Evolutionary conservation across 2,888 invertebrate species (phyloP), one percentile per base, ranked within the genome.

Genomic region (Sarcophaga variegata): DNA sequence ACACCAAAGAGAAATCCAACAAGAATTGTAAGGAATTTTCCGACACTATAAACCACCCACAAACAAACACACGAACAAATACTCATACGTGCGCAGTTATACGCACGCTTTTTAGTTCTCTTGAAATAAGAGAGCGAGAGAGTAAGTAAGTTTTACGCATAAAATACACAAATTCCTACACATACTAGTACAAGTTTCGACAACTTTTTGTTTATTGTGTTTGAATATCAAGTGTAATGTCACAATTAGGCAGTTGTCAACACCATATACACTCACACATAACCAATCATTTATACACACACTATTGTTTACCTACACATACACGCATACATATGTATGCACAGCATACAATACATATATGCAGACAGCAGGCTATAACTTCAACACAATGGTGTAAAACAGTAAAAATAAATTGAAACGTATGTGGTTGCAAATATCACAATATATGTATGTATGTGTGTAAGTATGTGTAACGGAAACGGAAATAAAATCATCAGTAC

Each of bases 181-280:
- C 20, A 37, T 45, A 62, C 25, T 2, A 20, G 47, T 37, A 37
- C 64, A 67, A 20, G 14, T 37, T 45, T 17, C 17, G 17, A 14
- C 54, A 54, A 54, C 17, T 54, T 17, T 14, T 54, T 54, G 60
- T 64, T 47, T 71, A 62, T 54, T 63, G 47, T 72, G 69, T 45
- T 66, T 67, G 62, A 69, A 69, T 77, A 81, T 84, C 84, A 87
- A 84, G 81, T 84, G 81, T 84, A 87, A 81, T 84, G 84, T 87
- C 81, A 84, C 74, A 81, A 79, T 81, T 70, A 84, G 83, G 81
- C 84, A 84, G 70, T 79, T 87, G 62, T 77, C 72, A 83, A 80
- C 74, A 70, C 63, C 67, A 80, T 45, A 62, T 59, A 62, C 60
- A 59, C 20, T 25, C 70, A 66, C 54, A 59, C 17, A 71, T 14